Base-by-base conservation (phyloP, 2,888 invertebrate genomes). In the Deroplatys truncata region DNA sequence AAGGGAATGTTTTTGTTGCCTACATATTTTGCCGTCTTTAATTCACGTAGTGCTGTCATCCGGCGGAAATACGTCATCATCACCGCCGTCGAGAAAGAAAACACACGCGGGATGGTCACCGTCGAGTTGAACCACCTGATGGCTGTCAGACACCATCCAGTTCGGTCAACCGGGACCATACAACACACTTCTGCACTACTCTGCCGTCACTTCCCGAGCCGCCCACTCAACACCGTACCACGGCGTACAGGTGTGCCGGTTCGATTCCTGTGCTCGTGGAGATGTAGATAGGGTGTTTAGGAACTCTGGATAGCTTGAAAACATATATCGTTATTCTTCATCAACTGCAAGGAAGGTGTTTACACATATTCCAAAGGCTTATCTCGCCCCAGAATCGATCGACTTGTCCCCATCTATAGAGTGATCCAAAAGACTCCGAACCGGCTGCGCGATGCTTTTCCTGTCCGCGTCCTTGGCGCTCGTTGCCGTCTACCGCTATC, bases 31-130 rank as follows among this genome's bases (percentile, higher is more conserved):
- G 85, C 43, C 49, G 43, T 85, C 85, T 85, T 49, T 85, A 85
- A 85, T 72, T 72, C 56, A 72, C 20, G 7, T 72, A 72, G 56
- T 85, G 35, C 56, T 85, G 43, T 85, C 85, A 35, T 85, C 85
- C 85, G 85, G 85, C 85, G 85, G 85, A 85, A 85, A 28, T 85
- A 85, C 85, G 56, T 85, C 49, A 85, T 85, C 49, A 85, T 28
- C 85, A 72, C 56, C 56, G 56, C 56, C 56, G 56, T 72, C 56
- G 56, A 72, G 56, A 72, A 72, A 25, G 56, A 72, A 72, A 72
- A 72, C 56, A 72, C 56, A 72, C 56, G 20, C 56, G 56, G 56
- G 56, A 84, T 85, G 28, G 85, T n/a, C 85, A 85, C 35, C 56
- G 56, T 72, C 56, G 43, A 49, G 28, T 28, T 49, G 85, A n/a